These are phyloP conservation scores for Drosophila novamexicana DNA, from an alignment of 1,140 invertebrate species.

Conservation along the genomic window DNA sequence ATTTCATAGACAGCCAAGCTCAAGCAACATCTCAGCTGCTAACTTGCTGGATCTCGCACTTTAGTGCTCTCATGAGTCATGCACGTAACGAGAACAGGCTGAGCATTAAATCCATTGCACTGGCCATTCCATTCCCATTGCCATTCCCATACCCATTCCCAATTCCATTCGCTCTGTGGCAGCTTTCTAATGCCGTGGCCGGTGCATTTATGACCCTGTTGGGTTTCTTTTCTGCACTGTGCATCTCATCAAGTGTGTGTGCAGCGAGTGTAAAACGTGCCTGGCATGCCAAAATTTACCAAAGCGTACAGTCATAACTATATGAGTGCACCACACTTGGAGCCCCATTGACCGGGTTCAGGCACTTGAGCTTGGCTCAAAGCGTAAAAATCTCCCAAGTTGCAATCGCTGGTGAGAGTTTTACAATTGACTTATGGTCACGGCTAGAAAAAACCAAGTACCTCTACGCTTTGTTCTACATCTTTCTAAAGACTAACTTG, in stretches of 20 bases:
- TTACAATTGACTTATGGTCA: conserved; percentile 41
- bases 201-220: conserved; percentile 64
- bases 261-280: conserved; percentile 68
- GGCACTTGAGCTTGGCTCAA: conserved; percentile 29
- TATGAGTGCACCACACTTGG: conserved; percentile 11
- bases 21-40: conserved; percentile 1
- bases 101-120: conserved; percentile 56
- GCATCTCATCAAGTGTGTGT: conserved; percentile 49
- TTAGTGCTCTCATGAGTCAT: conserved; percentile 27
- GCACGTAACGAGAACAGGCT: conserved; percentile 69
- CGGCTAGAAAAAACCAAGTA: conserved; percentile 17
- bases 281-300: conserved; percentile 58
- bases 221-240: conserved; percentile 49
- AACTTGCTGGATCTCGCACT: conserved; percentile 17
- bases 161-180: conserved; percentile 40
- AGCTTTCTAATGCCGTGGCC: conserved; percentile 65
- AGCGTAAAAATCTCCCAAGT: conserved; percentile 35
- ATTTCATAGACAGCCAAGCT: conserved; percentile 29
- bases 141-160: conserved; percentile 5
- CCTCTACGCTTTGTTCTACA: conserved; percentile 37
- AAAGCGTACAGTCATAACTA: conserved; percentile 33
- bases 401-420: conserved; percentile 49
- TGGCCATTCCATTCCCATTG: conserved; percentile 12
- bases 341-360: conserved; percentile 5
- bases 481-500: not conserved